A percentile compares a stretch with the other conserved stretches of the same genome.
Evolutionary conservation across 2,797 vertebrate species (phyloP).

Genomic region (Notamacropus eugenii): DNA sequence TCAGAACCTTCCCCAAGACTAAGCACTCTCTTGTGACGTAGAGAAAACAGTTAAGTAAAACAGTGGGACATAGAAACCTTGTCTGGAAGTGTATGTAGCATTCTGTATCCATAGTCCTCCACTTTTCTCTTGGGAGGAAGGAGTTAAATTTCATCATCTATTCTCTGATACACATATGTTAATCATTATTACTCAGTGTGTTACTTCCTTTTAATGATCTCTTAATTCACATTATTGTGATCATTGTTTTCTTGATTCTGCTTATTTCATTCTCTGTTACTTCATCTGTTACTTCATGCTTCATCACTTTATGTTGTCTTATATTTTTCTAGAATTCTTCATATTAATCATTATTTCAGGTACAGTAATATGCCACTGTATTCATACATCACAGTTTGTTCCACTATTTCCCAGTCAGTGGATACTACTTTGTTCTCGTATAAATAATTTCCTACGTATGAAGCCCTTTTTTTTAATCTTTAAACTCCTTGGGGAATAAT

Average conservation of each 20-base stretch:
- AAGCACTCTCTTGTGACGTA: background rate
- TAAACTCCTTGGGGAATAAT: background rate
- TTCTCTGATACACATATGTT: background rate
- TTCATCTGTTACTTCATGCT: background rate
- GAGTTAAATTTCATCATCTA: background rate
- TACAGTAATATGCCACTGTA: background rate
- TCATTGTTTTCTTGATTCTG: background rate
- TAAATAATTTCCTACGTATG: background rate
- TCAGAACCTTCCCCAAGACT: background rate
- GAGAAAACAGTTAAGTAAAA: background rate
- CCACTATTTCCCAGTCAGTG: background rate
- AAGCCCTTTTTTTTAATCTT: background rate
- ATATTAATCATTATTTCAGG: background rate
- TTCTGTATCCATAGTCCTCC: background rate
- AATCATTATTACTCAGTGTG: background rate
- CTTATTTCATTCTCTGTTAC: background rate
- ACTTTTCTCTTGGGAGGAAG: background rate
- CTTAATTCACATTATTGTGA: background rate
- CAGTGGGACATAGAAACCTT: background rate
- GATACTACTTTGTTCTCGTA: background rate
- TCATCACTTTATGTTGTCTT: background rate
- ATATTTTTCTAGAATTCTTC: background rate
- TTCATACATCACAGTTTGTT: background rate
- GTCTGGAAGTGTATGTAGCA: background rate
- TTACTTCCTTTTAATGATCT: background rate